phyloP scores from a whole-genome alignment of 2,888 invertebrate genomes.

The Uropetala carovei region DNA sequence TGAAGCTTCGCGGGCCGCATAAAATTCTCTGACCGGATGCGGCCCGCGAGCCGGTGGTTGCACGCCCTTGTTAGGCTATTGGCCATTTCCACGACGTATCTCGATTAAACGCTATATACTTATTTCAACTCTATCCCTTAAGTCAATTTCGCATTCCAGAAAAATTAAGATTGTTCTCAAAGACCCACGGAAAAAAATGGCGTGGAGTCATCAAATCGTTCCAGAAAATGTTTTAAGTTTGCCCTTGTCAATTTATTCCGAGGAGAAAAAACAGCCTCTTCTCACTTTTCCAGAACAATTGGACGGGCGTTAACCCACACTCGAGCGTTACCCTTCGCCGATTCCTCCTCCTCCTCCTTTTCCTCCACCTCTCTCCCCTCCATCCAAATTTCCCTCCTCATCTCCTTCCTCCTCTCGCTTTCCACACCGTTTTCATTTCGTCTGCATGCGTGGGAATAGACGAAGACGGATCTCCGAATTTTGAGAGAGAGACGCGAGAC shows the following conservation, averaged over 20 bases:
- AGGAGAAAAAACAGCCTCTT: constrained; percentile 8
- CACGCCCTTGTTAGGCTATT: no score
- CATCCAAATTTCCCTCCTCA: not conserved
- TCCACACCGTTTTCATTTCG: not conserved
- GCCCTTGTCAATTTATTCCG: constrained; percentile 2
- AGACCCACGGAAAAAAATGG: not conserved
- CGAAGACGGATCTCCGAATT: not conserved
- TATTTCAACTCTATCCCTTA: no score
- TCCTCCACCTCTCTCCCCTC: not conserved
- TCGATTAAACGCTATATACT: no score
- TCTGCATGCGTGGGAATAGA: constrained; percentile 45
- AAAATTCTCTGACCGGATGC: no score
- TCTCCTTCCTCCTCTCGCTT: constrained; percentile 8
- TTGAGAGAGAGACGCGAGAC: not conserved
- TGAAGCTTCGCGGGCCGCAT: no score
- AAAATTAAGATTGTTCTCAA: no score
- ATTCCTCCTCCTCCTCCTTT: not conserved
- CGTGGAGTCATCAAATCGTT: not conserved
- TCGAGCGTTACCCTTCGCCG: not conserved
- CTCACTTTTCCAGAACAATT: constrained; percentile 6
- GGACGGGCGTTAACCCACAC: constrained; percentile 19
- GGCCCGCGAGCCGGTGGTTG: no score
- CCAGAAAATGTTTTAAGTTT: not conserved
- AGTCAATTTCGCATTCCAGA: no score
- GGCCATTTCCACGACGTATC: no score